phyloP scores from a whole-genome alignment of 2,797 vertebrate genomes.

The Galago senegalensis region DNA sequence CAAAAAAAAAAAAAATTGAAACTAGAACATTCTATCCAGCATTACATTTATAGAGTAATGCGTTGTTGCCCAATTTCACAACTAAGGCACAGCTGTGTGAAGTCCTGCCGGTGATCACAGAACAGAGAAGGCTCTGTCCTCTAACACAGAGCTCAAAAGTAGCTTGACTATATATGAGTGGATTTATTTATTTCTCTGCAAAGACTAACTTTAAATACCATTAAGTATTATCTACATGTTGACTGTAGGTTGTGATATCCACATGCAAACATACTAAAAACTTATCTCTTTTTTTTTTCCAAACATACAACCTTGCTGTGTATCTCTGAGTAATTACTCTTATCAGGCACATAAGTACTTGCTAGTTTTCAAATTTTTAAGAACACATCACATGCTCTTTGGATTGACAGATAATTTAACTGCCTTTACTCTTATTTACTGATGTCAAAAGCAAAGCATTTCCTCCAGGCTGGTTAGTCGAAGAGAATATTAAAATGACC shows the following conservation, averaged over 20 bases:
- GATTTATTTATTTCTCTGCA: not conserved
- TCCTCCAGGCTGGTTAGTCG: not conserved
- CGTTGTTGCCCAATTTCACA: not conserved
- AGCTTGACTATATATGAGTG: not conserved
- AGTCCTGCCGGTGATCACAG: not conserved
- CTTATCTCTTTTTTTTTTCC: not conserved
- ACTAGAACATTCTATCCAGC: not conserved
- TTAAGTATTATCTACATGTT: not conserved
- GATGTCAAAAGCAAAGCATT: not conserved
- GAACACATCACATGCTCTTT: not conserved
- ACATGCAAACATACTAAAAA: not conserved
- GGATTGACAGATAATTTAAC: not conserved
- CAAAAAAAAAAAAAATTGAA: not conserved
- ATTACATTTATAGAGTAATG: not conserved
- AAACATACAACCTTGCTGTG: not conserved
- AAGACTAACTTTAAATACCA: constrained; percentile 47
- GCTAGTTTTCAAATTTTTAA: not conserved
- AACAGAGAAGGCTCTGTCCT: not conserved
- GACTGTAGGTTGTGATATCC: not conserved
- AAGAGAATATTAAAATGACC: not conserved
- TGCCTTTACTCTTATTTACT: not conserved
- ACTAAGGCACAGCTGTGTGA: not conserved
- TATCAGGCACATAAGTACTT: not conserved
- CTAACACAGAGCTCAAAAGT: not conserved
- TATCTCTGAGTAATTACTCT: not conserved